Evolutionary conservation across 1,140 invertebrate genomes (phyloP).

Genomic region (Pteromalus puparum): DNA sequence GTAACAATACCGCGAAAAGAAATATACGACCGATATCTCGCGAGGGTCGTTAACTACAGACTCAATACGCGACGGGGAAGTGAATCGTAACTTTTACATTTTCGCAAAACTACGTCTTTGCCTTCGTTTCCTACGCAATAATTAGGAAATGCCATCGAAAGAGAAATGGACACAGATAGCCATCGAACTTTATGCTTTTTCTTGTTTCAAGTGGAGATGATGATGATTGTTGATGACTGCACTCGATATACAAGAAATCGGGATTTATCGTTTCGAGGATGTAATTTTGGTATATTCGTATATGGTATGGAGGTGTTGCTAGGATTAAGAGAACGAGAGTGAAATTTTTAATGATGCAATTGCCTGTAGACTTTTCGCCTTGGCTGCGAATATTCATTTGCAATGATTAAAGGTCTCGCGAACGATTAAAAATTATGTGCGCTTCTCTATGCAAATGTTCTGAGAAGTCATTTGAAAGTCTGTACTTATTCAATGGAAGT

Average conservation of each 20-base stretch:
- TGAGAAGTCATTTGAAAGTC: background rate
- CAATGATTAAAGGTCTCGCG: too few species aligned
- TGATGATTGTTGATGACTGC: too few species aligned
- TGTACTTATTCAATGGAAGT: background rate
- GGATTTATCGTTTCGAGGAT: too few species aligned
- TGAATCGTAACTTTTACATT: conserved; percentile 33
- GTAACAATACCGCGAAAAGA: background rate
- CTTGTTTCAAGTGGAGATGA: too few species aligned
- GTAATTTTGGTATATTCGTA: too few species aligned
- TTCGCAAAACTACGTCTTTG: conserved; percentile 3
- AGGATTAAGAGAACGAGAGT: too few species aligned
- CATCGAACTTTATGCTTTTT: background rate
- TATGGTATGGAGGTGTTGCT: too few species aligned
- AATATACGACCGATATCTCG: conserved; percentile 11
- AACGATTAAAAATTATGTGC: background rate
- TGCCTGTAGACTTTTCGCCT: too few species aligned
- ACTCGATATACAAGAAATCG: background rate
- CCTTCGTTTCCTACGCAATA: background rate
- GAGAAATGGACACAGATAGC: background rate
- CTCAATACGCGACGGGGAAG: background rate
- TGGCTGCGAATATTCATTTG: too few species aligned
- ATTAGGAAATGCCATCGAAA: conserved; percentile 6
- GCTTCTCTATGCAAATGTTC: background rate
- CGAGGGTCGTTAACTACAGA: background rate
- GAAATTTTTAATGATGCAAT: too few species aligned